Conservation (phyloP, 2,797 vertebrate genomes). For the Lophius americanus region DNA sequence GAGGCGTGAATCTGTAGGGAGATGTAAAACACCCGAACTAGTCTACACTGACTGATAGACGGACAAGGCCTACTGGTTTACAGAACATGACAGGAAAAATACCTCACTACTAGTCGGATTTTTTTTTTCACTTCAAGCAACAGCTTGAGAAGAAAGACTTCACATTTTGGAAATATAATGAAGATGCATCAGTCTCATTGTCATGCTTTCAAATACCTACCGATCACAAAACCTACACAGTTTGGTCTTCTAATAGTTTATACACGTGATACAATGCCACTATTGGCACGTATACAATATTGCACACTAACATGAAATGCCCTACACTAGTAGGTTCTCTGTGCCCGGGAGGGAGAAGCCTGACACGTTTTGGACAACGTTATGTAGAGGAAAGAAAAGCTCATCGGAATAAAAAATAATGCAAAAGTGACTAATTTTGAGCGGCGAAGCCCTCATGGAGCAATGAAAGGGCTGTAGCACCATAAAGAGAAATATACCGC, state of each 20-base stretch:
- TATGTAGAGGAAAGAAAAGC: slow-evolving; percentile 57
- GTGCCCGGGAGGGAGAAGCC: slow-evolving; percentile 59
- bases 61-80: slow-evolving; percentile 69
- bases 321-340: slow-evolving; percentile 62
- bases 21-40: slow-evolving; percentile 50
- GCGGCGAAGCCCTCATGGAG: slow-evolving; percentile 65
- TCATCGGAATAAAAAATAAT: slow-evolving; percentile 64
- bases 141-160: slow-evolving; percentile 68
- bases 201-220: slow-evolving; percentile 76
- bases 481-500: slow-evolving; percentile 81
- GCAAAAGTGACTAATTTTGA: slow-evolving; percentile 74
- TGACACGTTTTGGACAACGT: slow-evolving; percentile 61
- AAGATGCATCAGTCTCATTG: slow-evolving; percentile 65
- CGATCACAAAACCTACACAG: slow-evolving; percentile 72
- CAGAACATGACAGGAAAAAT: slow-evolving; percentile 60
- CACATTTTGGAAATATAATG: slow-evolving; percentile 75
- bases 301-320: slow-evolving; percentile 82
- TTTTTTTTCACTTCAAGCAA: slow-evolving; percentile 45
- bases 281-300: slow-evolving; percentile 82
- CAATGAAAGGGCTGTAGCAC: slow-evolving; percentile 80
- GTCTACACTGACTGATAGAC: slow-evolving; percentile 59
- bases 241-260: slow-evolving; percentile 67
- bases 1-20: neutral
- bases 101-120: slow-evolving; percentile 47
- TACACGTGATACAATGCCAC: slow-evolving; percentile 77